Base-by-base conservation (phyloP, 1,140 invertebrate genomes). In the Sinella curviseta region DNA sequence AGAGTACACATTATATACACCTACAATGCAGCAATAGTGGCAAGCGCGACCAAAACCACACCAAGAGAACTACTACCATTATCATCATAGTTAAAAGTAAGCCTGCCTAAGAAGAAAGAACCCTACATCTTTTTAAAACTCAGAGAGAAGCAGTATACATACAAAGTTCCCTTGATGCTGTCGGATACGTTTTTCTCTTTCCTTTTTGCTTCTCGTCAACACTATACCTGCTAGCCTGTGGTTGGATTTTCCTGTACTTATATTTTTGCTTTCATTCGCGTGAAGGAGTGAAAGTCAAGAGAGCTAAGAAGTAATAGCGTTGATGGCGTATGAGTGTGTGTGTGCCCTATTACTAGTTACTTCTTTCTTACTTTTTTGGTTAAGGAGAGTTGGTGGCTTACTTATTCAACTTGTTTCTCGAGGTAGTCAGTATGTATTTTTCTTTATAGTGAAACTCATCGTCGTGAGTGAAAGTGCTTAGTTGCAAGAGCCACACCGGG, bases 221-320 rank as follows among this genome's bases (percentile, higher is more conserved):
- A 48, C 39, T n/a, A 48, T 17, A 48, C 39, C 17, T 48, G 39
- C n/a, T n/a, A n/a, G n/a, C n/a, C n/a, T n/a, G n/a, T n/a, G n/a
- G n/a, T n/a, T n/a, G n/a, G n/a, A n/a, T n/a, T n/a, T n/a, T 48
- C 17, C 17, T 48, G 4, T 48, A 48, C 39, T 48, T 48, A 17
- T 48, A 17, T 4, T 48, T 48, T 48, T n/a, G n/a, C n/a, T n/a
- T n/a, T n/a, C n/a, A n/a, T 48, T 48, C 4, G 39, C 39, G 39
- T 8, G 39, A 48, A 60, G n/a, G n/a, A n/a, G n/a, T n/a, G 3
- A 60, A 60, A 60, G 55, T 60, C 55, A 60, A 60, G 55, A 60
- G 55, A 60, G 55, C 55, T n/a, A n/a, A 60, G 55, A 60, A 60
- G 55, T n/a, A 26, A 60, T n/a, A n/a, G n/a, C n/a, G n/a, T n/a